Conservation (phyloP, 2,888 invertebrate species). For the Conops quadrifasciatus region DNA sequence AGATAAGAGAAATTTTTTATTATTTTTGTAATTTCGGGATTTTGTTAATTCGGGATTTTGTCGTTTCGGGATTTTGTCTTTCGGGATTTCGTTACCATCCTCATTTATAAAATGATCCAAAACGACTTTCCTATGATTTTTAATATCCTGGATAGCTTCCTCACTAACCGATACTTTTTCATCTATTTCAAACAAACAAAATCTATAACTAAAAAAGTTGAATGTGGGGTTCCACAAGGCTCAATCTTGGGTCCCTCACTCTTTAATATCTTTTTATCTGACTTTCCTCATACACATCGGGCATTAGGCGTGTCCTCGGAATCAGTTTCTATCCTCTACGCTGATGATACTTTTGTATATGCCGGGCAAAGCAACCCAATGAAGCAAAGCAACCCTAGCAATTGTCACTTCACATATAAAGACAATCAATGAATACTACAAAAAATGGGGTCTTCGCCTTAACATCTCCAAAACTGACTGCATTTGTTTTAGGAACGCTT, state of each 20-base stretch:
- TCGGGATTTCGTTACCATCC: too few species aligned
- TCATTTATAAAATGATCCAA: constrained; percentile 17
- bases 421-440: background rate
- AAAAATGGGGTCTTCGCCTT: background rate
- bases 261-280: too few species aligned
- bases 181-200: background rate
- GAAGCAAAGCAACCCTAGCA: background rate
- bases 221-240: too few species aligned
- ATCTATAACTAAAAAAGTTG: background rate
- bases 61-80: too few species aligned
- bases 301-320: background rate
- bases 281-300: background rate
- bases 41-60: too few species aligned
- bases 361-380: background rate
- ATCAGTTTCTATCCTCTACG: background rate
- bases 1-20: too few species aligned
- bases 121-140: background rate
- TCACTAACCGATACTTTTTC: constrained; percentile 11
- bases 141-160: constrained; percentile 29
- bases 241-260: too few species aligned
- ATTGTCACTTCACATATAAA: background rate
- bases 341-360: background rate
- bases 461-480: background rate
- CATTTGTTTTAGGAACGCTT: background rate
- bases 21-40: too few species aligned